A percentile compares a stretch with the other conserved stretches of the same genome.
Evolutionary conservation across 1,140 invertebrate species (phyloP).

Genomic region (Rhysida immarginata): DNA sequence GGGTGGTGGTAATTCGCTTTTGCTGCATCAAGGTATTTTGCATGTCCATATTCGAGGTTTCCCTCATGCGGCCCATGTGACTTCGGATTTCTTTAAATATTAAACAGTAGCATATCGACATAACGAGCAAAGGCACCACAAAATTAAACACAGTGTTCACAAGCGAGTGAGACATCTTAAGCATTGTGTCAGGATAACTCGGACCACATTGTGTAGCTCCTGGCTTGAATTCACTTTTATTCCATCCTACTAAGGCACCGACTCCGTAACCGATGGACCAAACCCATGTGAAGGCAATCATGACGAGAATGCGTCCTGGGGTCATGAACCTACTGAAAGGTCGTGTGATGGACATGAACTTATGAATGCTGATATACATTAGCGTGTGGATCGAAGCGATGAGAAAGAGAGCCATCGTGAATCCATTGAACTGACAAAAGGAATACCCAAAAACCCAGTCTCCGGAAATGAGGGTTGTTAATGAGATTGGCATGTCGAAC

Average conservation of each 20-base stretch:
- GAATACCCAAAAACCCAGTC: constrained; percentile 26
- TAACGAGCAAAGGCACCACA: constrained; percentile 28
- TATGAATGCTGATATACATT: constrained; percentile 32
- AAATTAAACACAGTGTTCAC: constrained; percentile 26
- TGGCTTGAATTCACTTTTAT: constrained; percentile 26
- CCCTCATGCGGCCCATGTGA: constrained; percentile 25
- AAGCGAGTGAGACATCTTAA: constrained; percentile 26
- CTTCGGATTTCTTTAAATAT: constrained; percentile 33
- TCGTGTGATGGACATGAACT: constrained; percentile 29
- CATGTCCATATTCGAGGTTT: constrained; percentile 20
- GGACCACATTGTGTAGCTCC: constrained; percentile 33
- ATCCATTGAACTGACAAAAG: no score
- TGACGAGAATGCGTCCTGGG: constrained; percentile 26
- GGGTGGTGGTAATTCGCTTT: no score
- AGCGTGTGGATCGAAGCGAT: constrained; percentile 34
- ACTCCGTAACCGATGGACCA: constrained; percentile 29
- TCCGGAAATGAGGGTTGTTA: constrained; percentile 27
- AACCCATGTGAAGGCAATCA: constrained; percentile 31
- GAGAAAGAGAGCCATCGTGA: constrained; percentile 30
- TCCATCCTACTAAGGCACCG: constrained; percentile 28
- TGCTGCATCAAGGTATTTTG: no score
- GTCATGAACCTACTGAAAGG: constrained; percentile 29
- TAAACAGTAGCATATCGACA: constrained; percentile 30
- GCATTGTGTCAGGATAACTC: constrained; percentile 21
- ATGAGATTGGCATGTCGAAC: constrained; percentile 30